Conservation (phyloP, 1,140 invertebrate species). For the Melanaphis sacchari region DNA sequence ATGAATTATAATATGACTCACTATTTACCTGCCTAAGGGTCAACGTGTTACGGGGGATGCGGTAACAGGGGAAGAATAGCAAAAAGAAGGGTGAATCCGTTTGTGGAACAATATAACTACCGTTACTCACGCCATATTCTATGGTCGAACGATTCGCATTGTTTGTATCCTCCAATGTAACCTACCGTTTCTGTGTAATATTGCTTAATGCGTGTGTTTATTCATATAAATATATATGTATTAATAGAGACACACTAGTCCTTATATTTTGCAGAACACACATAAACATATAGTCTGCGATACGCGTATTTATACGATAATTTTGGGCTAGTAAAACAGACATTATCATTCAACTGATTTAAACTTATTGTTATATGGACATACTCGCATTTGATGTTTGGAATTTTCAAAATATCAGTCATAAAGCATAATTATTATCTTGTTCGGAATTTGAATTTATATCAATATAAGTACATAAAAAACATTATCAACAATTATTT, state of each 20-base stretch:
- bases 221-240: not conserved
- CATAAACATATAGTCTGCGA: not conserved
- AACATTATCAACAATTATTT: not conserved
- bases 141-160: constrained; percentile 19
- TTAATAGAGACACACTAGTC: not conserved
- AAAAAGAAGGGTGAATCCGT: constrained; percentile 40
- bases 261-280: not conserved
- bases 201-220: not conserved
- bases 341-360: not conserved
- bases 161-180: not conserved
- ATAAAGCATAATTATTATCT: not conserved
- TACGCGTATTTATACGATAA: not conserved
- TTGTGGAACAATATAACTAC: constrained; percentile 43
- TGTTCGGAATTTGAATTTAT: not conserved
- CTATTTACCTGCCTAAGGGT: constrained; percentile 36
- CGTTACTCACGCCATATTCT: constrained; percentile 45
- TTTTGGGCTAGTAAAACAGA: not conserved
- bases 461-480: not conserved
- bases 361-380: not conserved
- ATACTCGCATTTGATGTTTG: not conserved
- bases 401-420: not conserved
- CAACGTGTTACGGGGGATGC: no score
- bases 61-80: not conserved
- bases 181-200: not conserved
- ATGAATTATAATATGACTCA: constrained; percentile 24